Conservation (phyloP, 2,888 invertebrate species). For the Steinernema scapterisci region DNA sequence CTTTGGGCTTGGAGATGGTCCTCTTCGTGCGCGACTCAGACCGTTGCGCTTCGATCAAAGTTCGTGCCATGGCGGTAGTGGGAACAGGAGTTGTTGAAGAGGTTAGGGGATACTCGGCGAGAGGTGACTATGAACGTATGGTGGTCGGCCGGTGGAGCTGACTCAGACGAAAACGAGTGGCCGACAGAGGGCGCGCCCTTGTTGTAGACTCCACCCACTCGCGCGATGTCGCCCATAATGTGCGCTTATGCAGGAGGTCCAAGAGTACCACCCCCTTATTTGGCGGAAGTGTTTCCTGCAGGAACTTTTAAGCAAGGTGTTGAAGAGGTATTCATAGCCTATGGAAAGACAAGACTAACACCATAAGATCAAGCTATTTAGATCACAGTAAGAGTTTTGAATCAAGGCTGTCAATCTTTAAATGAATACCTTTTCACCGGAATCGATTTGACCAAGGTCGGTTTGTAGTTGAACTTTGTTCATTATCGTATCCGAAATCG, state of each 20-base stretch:
- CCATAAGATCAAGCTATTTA: too few species aligned
- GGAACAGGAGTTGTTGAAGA: background rate
- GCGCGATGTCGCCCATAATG: background rate
- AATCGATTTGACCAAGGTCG: too few species aligned
- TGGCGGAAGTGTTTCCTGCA: too few species aligned
- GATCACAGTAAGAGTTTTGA: too few species aligned
- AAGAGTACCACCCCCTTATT: background rate
- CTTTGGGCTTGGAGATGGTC: background rate
- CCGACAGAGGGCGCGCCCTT: slow-evolving; percentile 31
- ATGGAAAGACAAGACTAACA: too few species aligned
- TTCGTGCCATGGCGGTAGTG: slow-evolving; percentile 13
- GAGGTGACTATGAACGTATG: slow-evolving; percentile 23
- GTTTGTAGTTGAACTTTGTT: too few species aligned
- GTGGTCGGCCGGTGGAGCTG: slow-evolving; percentile 30
- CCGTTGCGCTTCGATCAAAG: slow-evolving; percentile 18
- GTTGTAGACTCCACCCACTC: slow-evolving; percentile 22
- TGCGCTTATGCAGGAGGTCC: slow-evolving; percentile 25
- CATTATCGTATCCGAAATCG: too few species aligned
- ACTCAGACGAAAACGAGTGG: slow-evolving; percentile 26
- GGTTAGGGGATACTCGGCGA: slow-evolving; percentile 16
- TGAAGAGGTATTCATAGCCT: too few species aligned
- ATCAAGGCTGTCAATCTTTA: too few species aligned
- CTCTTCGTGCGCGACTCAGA: background rate
- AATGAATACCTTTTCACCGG: too few species aligned
- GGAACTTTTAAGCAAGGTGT: too few species aligned